Evolutionary conservation across 1,140 invertebrate genomes (phyloP).

Genomic region (Zaprionus capensis): DNA sequence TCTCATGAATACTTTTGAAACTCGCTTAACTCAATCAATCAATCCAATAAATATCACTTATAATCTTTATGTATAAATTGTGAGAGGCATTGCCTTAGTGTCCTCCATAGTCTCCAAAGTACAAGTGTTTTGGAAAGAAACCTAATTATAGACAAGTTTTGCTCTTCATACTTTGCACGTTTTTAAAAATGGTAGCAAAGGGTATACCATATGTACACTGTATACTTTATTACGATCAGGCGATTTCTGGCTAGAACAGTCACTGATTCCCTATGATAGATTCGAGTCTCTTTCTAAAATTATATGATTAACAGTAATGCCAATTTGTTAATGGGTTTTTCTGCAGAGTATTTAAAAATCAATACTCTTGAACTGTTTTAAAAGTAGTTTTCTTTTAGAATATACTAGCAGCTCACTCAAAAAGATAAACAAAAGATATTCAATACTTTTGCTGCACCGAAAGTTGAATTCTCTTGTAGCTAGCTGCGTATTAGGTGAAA

Average conservation of each 20-base stretch:
- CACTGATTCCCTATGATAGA: too few species aligned
- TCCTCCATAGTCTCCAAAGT: background rate
- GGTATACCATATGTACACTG: background rate
- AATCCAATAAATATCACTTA: background rate
- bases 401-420: background rate
- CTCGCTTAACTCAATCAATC: background rate
- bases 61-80: background rate
- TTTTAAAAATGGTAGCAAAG: background rate
- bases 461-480: background rate
- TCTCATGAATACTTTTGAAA: background rate
- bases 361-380: background rate
- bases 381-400: conserved; percentile 10
- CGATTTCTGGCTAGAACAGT: too few species aligned
- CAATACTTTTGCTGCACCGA: background rate
- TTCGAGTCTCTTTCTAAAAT: too few species aligned
- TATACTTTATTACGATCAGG: too few species aligned
- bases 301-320: too few species aligned
- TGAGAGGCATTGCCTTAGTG: background rate
- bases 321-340: too few species aligned
- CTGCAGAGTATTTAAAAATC: too few species aligned
- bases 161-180: conserved; percentile 32
- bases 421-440: background rate
- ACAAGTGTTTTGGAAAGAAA: conserved; percentile 50
- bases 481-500: background rate
- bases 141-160: conserved; percentile 55